Conservation (phyloP, 2,113 vertebrate species). For the Xiphophorus hellerii region DNA sequence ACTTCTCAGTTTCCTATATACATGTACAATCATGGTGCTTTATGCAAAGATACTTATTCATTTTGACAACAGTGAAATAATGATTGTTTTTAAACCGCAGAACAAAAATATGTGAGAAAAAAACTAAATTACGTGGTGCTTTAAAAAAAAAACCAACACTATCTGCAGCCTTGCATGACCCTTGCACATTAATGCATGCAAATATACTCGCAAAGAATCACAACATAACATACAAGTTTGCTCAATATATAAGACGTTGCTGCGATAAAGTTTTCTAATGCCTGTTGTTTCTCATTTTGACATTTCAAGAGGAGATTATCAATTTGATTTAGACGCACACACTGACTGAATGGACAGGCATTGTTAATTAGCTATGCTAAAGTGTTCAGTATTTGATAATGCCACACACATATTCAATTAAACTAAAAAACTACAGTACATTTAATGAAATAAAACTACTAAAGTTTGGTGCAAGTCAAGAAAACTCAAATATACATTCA, state of each 20-base stretch:
- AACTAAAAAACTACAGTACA: neutral
- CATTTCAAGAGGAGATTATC: neutral
- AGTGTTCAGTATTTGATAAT: neutral
- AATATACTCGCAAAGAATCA: neutral
- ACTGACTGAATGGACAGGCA: neutral
- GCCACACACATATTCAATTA: neutral
- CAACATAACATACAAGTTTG: constrained; percentile 2
- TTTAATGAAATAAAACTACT: neutral
- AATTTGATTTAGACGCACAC: neutral
- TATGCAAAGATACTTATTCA: neutral
- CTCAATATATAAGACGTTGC: neutral
- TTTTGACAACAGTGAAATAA: neutral
- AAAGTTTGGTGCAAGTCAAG: constrained; percentile 25
- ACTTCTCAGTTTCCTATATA: neutral
- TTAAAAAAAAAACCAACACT: no score
- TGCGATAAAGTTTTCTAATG: constrained; percentile 27
- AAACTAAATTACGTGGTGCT: no score
- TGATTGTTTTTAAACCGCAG: neutral
- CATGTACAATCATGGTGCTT: no score
- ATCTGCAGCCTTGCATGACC: neutral
- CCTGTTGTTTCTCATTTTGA: constrained; percentile 6
- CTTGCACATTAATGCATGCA: neutral
- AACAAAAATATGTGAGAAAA: no score
- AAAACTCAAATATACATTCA: no score
- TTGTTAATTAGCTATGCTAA: neutral